Conservation (phyloP, 2,797 vertebrate genomes). For the Holocentrus rufus region DNA sequence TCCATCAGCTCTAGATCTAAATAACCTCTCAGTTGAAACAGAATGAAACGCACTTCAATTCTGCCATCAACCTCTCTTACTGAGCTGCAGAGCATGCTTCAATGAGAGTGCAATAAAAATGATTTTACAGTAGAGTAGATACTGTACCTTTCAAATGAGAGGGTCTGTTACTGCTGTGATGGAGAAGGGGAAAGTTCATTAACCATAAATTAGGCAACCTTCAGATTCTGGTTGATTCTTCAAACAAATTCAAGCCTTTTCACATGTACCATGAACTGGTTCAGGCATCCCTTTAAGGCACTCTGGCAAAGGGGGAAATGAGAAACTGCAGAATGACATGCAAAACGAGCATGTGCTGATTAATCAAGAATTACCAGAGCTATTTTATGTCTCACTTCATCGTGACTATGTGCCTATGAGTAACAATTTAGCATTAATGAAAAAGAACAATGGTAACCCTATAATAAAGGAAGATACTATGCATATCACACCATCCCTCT, state of each 20-base stretch:
- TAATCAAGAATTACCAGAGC: background rate
- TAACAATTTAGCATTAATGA: background rate
- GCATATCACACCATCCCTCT: background rate
- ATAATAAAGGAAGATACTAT: background rate
- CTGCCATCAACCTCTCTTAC: background rate
- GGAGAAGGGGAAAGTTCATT: background rate
- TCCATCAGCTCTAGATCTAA: constrained; percentile 29
- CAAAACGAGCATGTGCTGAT: background rate
- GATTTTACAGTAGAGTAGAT: background rate
- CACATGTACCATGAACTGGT: background rate
- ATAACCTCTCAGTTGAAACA: constrained; percentile 32
- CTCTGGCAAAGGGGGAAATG: background rate
- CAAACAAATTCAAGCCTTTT: constrained; percentile 5
- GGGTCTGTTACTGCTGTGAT: background rate
- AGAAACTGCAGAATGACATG: constrained; percentile 12
- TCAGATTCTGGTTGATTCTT: constrained; percentile 1
- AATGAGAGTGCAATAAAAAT: constrained; percentile 4
- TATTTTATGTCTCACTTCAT: background rate
- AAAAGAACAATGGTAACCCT: background rate
- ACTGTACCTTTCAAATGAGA: constrained; percentile 12
- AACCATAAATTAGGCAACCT: background rate
- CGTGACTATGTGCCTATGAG: background rate
- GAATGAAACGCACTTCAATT: constrained; percentile 6
- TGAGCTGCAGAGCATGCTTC: background rate
- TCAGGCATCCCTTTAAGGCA: background rate